Evolutionary conservation across 1,140 invertebrate genomes (phyloP), one percentile per base, ranked within the genome.

Genomic region (Ctenoplectra terminalis): DNA sequence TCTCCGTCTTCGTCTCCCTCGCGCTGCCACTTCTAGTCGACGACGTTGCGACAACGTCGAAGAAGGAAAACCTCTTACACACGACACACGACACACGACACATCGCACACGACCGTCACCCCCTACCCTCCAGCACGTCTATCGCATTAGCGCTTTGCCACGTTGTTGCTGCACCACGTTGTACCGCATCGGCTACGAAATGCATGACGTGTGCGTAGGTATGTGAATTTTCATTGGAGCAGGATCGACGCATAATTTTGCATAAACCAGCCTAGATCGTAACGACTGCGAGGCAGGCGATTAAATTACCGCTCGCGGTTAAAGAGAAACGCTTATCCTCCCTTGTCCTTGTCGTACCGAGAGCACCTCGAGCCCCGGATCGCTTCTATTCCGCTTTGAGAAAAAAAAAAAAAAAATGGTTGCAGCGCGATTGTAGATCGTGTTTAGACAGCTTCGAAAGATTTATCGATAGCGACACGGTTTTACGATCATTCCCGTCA

Each of bases 381-480:
- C 40, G 23, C 69, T 70, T 63, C 31, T 34, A 26, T 17, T 61
- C 46, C 37, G 20, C 40, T 54, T n/a, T n/a, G n/a, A n/a, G n/a
- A n/a, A n/a, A n/a, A n/a, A 43, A 11, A 37, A 23, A 52, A 76
- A 72, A 86, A 26, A 86, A 85, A 31, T 66, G 34, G 60, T 54
- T 70, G 37, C 8, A n/a, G 15, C 48, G n/a, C 46, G 77, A 87
- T 88, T 67, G 58, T 81, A 80, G 85, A 89, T 90, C 85, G 82
- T 90, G 89, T 90, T 91, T 91, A 85, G 88, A 91, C 90, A 90
- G 69, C 76, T 74, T 7, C 70, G 86, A 84, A 83, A 88, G 90
- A 91, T 91, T 91, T 90, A 91, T 91, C 86, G 90, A 85, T 86
- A 73, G 64, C 75, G 66, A 81, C 69, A 76, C 69, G 79, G 69